These are phyloP conservation scores for Tetragonula clypearis DNA, from an alignment of 1,140 invertebrate genomes.

Conservation along the genomic window DNA sequence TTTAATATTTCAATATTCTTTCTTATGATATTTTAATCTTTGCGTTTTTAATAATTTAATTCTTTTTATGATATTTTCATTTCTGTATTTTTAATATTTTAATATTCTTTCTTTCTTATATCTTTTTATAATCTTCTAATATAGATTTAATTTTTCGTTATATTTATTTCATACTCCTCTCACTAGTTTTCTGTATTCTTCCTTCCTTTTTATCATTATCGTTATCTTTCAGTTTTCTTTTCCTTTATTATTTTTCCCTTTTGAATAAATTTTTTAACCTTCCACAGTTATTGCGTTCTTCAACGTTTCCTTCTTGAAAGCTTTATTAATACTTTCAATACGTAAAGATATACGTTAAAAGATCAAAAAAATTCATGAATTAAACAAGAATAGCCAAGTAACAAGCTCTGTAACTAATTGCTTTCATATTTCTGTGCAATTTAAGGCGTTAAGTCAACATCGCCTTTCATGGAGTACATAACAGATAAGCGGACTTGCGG, in stretches of 20 bases:
- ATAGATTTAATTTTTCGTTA: too few relatives aligned
- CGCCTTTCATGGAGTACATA: conserved; percentile 1
- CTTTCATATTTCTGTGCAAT: conserved; percentile 31
- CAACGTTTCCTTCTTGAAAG: not conserved
- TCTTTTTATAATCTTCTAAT: too few relatives aligned
- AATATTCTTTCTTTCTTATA: too few relatives aligned
- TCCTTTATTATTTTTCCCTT: not conserved
- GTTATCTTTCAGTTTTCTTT: not conserved
- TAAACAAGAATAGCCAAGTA: conserved; percentile 11
- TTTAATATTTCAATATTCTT: not conserved
- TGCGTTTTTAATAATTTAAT: not conserved
- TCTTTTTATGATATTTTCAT: not conserved
- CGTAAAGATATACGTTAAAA: conserved; percentile 11
- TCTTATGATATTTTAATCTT: not conserved
- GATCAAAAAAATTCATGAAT: conserved; percentile 34
- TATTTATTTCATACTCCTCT: not conserved
- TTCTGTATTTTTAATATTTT: not conserved
- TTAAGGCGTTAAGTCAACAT: not conserved
- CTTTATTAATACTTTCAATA: not conserved
- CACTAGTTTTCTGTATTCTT: not conserved
- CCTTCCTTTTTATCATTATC: not conserved
- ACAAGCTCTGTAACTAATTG: conserved; percentile 7
- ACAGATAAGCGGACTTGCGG: conserved; percentile 26
- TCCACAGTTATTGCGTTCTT: not conserved
- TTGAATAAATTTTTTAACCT: not conserved